phyloP scores from a whole-genome alignment of 92 coral and sea anemone species.

The Pocillopora grandis region DNA sequence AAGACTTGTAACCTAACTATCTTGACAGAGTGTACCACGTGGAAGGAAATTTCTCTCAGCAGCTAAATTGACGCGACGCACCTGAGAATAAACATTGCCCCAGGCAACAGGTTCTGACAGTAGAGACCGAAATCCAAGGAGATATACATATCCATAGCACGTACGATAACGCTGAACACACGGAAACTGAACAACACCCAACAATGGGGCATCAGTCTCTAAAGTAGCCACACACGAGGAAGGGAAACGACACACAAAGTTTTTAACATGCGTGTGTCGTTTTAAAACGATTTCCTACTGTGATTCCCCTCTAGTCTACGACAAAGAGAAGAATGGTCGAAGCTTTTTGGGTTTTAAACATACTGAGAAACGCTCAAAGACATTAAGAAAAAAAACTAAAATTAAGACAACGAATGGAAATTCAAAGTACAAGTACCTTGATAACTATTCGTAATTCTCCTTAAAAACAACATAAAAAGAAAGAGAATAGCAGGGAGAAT shows the following conservation, averaged over 20 bases:
- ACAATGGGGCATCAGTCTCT: not conserved
- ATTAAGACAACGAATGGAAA: too few species aligned
- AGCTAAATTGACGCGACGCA: not conserved
- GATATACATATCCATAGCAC: constrained; percentile 2
- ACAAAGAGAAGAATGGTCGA: not conserved
- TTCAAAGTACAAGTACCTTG: too few species aligned
- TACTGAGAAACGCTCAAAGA: not conserved
- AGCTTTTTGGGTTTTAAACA: not conserved
- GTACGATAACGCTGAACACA: constrained; percentile 5
- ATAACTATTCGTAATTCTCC: too few species aligned
- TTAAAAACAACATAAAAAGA: too few species aligned
- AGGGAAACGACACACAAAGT: not conserved
- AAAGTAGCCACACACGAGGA: constrained; percentile 2
- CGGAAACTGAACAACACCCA: not conserved
- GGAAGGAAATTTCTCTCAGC: not conserved
- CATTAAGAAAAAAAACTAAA: too few species aligned
- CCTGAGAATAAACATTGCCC: not conserved
- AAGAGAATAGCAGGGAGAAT: too few species aligned
- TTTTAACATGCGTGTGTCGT: not conserved
- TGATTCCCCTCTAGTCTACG: not conserved
- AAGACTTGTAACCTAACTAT: not conserved
- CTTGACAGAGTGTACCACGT: not conserved
- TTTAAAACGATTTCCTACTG: not conserved
- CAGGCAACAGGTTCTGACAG: not conserved
- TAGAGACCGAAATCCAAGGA: not conserved